Conservation (phyloP, 1,140 invertebrate genomes). For the Drosophila kanapiae region DNA sequence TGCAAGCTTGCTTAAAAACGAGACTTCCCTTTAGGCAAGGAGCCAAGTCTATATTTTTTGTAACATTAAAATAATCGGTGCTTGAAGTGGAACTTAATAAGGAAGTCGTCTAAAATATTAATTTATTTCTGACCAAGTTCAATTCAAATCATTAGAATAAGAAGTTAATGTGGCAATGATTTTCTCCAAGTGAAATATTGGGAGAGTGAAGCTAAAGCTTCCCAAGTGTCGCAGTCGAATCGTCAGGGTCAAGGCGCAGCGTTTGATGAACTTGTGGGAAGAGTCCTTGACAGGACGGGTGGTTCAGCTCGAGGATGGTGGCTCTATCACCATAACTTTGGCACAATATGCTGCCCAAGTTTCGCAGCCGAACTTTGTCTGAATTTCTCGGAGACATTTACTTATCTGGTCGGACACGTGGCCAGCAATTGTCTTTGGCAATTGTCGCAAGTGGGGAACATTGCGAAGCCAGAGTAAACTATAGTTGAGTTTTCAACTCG, state of each 20-base stretch:
- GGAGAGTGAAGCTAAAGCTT: not conserved
- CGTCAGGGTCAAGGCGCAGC: conserved; percentile 62
- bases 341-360: conserved; percentile 65
- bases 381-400: conserved; percentile 40
- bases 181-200: conserved; percentile 5
- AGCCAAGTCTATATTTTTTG: not conserved
- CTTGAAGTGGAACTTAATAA: not conserved
- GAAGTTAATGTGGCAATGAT: too few species aligned
- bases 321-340: conserved; percentile 66
- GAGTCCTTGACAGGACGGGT: conserved; percentile 28
- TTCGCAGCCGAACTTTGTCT: conserved; percentile 54
- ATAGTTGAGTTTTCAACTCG: conserved; percentile 32
- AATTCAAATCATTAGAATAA: not conserved
- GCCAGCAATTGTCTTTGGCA: conserved; percentile 61
- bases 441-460: conserved; percentile 46
- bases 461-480: conserved; percentile 31
- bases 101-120: too few species aligned
- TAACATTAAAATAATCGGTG: not conserved
- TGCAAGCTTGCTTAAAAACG: not conserved
- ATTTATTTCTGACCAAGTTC: too few species aligned
- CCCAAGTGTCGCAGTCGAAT: conserved; percentile 40
- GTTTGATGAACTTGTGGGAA: conserved; percentile 65
- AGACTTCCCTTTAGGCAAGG: not conserved
- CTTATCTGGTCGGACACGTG: conserved; percentile 67
- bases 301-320: not conserved